Percentiles rank a stretch among this genome's conserved stretches.
Conservation (phyloP, 2,888 invertebrate species). For the Orthonevra nobilis region DNA sequence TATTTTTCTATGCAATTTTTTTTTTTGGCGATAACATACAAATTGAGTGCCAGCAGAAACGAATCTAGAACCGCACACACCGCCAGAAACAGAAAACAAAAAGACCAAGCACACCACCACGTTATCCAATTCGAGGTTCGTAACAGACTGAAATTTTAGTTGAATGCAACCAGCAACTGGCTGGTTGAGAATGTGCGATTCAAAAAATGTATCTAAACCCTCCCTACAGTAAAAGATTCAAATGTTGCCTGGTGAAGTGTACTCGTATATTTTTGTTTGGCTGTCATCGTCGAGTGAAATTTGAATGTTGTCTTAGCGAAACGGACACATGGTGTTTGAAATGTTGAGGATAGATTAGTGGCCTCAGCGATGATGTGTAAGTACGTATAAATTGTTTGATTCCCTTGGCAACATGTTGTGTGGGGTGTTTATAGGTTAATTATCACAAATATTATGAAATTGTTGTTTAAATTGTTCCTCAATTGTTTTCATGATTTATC, state of each 20-base stretch:
- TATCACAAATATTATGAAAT: slow-evolving; percentile 36
- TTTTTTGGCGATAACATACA: slow-evolving; percentile 9
- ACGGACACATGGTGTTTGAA: neutral
- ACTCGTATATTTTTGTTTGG: too few relatives aligned
- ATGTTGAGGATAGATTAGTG: slow-evolving; percentile 36
- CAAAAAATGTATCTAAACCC: neutral
- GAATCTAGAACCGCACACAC: neutral
- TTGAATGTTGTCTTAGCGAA: neutral
- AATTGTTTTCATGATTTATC: slow-evolving; percentile 10
- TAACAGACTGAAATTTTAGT: slow-evolving; percentile 64
- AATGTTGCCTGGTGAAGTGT: slow-evolving; percentile 6
- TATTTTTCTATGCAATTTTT: neutral
- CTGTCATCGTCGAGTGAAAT: neutral
- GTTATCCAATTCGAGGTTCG: slow-evolving; percentile 51
- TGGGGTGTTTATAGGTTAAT: slow-evolving; percentile 29
- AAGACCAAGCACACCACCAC: too few relatives aligned
- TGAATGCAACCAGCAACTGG: slow-evolving; percentile 56
- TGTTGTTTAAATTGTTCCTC: neutral
- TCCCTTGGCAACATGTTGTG: slow-evolving; percentile 34
- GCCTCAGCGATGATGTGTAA: slow-evolving; percentile 52
- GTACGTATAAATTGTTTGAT: slow-evolving; percentile 49
- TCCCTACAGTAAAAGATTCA: too few relatives aligned
- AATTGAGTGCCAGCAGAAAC: too few relatives aligned
- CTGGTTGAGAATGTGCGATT: slow-evolving; percentile 20
- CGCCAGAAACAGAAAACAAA: slow-evolving; percentile 17